Evolutionary conservation across 2,113 vertebrate species (phyloP).

Genomic region (Channa maculata): DNA sequence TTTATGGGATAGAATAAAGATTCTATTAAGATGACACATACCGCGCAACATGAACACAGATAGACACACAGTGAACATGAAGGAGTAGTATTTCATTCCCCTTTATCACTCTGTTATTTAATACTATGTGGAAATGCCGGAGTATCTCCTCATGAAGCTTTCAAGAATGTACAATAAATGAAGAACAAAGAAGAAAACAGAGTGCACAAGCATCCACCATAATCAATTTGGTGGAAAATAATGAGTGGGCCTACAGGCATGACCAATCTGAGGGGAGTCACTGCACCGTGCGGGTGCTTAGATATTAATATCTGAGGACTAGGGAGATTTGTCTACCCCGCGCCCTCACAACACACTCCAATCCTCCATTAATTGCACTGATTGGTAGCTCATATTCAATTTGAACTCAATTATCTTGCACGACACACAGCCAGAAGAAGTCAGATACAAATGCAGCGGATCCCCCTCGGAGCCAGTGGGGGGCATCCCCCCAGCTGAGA

Average conservation of each 20-base stretch:
- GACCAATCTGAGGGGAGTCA: conserved; percentile 2
- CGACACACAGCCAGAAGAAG: conserved; percentile 47
- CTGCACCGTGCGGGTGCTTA: neutral
- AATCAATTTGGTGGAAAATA: conserved; percentile 13
- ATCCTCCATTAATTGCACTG: conserved; percentile 54
- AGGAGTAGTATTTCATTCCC: too few relatives aligned
- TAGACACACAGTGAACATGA: neutral
- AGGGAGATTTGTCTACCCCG: conserved; percentile 20
- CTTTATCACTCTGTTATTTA: too few relatives aligned
- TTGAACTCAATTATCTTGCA: conserved; percentile 71
- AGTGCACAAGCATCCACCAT: neutral
- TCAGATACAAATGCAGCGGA: conserved; percentile 22
- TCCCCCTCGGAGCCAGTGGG: conserved; percentile 22
- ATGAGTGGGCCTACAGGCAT: neutral
- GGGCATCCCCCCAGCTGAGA: neutral
- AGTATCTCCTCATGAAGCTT: neutral
- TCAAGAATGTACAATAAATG: neutral
- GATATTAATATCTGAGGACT: conserved; percentile 42
- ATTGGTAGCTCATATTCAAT: conserved; percentile 72
- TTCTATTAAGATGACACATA: neutral
- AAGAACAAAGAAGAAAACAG: neutral
- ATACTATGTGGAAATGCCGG: neutral
- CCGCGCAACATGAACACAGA: neutral
- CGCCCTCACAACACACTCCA: conserved; percentile 41
- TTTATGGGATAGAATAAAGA: neutral